Base-by-base conservation (phyloP, 2,888 invertebrate species). In the Caprella mutica region DNA sequence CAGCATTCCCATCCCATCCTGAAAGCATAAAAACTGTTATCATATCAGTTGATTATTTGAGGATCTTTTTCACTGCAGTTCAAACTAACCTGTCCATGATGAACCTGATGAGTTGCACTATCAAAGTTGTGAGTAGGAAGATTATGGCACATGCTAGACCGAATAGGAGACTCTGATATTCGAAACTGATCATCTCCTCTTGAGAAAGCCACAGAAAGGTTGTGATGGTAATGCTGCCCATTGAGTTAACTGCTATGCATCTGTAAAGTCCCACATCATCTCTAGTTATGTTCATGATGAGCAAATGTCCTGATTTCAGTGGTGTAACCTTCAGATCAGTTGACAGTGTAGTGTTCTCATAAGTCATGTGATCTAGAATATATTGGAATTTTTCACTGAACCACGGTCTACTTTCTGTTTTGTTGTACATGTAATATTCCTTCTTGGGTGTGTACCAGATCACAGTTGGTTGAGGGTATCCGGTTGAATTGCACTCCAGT, bases 131-230 rank as follows among this genome's bases (percentile, higher is more conserved):
- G 53, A 82, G 76, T 52, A 94, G 77, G 73, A 93, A 91, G 39
- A 78, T 81, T 29, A 81, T 81, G 26, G 92, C 90, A 68, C 85
- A 82, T 30, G 83, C 78, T 23, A 83, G 80, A 27, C 94, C 94
- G 58, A 87, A 83, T 52, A 87, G 72, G 64, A 92, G 78, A 72
- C 91, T 91, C 69, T 83, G 79, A 65, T 92, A 82, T 73, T 88
- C 84, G 52, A 92, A 84, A 67, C 84, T 81, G 70, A 83, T 81
- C 76, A 90, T 84, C 58, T 87, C 83, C 69, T 84, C 80, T 19
- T 91, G 90, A 73, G 92, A 88, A 71, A 93, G 84, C 71, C 84
- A 84, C 55, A 91, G 76, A 52, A 83, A 73, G 27, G 92, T 82
- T 68, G 81, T 81, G 44, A 81, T 80, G 2, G 89, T 84, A 29